Percentiles rank a stretch among this genome's conserved stretches.
Conservation (phyloP, 1,140 invertebrate genomes). For the Drosophila erecta region DNA sequence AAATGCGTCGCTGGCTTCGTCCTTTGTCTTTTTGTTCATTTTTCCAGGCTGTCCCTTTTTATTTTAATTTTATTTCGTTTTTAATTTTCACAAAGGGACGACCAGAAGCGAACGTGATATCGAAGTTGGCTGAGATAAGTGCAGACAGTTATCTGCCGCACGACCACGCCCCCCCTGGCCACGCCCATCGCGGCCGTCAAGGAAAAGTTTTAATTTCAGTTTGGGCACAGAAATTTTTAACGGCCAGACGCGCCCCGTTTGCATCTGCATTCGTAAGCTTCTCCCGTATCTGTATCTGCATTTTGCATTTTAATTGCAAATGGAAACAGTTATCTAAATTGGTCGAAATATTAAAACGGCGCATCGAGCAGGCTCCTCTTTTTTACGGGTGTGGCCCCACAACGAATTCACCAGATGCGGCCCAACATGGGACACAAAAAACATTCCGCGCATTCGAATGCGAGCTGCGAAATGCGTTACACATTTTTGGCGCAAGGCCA, state of each 20-base stretch:
- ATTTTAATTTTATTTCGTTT: slow-evolving; percentile 75
- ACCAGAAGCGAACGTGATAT: slow-evolving; percentile 68
- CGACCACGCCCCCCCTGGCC: slow-evolving; percentile 19
- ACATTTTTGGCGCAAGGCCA: slow-evolving; percentile 61
- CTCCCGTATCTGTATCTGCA: slow-evolving; percentile 57
- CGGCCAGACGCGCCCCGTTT: slow-evolving; percentile 12
- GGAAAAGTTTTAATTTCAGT: slow-evolving; percentile 81
- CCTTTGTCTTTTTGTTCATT: slow-evolving; percentile 13
- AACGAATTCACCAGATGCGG: slow-evolving; percentile 25
- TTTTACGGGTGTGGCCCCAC: slow-evolving; percentile 25
- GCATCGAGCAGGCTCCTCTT: slow-evolving; percentile 39
- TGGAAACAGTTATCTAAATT: slow-evolving; percentile 84
- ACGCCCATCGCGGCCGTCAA: slow-evolving; percentile 50
- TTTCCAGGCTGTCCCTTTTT: slow-evolving; percentile 28
- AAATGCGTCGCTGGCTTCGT: slow-evolving; percentile 60
- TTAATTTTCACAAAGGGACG: slow-evolving; percentile 63
- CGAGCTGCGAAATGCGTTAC: slow-evolving; percentile 37
- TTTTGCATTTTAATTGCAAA: slow-evolving; percentile 84
- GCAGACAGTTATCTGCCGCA: slow-evolving; percentile 62
- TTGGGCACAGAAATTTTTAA: slow-evolving; percentile 65
- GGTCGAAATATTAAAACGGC: slow-evolving; percentile 82
- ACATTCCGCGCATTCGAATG: slow-evolving; percentile 33
- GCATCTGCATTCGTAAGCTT: slow-evolving; percentile 27
- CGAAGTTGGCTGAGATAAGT: slow-evolving; percentile 75
- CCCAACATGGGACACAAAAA: slow-evolving; percentile 29